Conservation (phyloP, 2,888 invertebrate species). For the Priocnemis perturbator region DNA sequence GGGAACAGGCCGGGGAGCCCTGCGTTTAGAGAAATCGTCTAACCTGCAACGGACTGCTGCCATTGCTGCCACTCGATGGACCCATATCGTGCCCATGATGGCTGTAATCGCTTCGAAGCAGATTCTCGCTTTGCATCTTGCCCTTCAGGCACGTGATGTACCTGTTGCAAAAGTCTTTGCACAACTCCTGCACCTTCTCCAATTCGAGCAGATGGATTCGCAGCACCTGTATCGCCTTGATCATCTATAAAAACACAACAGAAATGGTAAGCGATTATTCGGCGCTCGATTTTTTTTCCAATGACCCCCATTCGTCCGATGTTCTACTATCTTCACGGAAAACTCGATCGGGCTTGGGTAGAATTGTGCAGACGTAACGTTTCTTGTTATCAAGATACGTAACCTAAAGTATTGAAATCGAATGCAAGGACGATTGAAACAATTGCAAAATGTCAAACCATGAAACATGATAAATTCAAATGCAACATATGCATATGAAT, state of each 20-base stretch:
- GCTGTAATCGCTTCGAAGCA: constrained; percentile 87
- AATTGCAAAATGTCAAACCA: too few species aligned
- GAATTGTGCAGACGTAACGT: too few species aligned
- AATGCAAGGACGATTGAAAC: too few species aligned
- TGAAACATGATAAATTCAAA: too few species aligned
- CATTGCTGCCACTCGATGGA: constrained; percentile 73
- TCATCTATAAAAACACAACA: constrained; percentile 79
- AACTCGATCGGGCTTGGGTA: too few species aligned
- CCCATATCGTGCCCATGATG: constrained; percentile 74
- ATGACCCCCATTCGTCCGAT: constrained; percentile 20
- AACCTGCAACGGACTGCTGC: constrained; percentile 75
- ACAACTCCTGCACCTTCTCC: constrained; percentile 95
- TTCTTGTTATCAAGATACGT: too few species aligned
- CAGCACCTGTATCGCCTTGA: constrained; percentile 92
- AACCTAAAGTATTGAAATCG: too few species aligned
- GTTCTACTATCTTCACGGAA: background rate
- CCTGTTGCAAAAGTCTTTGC: constrained; percentile 95
- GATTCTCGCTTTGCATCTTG: constrained; percentile 92
- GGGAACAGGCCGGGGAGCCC: constrained; percentile 62
- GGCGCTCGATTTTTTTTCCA: constrained; percentile 7
- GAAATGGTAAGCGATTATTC: background rate
- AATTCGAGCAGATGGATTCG: constrained; percentile 93
- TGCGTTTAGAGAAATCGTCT: constrained; percentile 57
- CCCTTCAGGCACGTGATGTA: constrained; percentile 94
- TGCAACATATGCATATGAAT: too few species aligned